Conservation (phyloP, 2,888 invertebrate species). For the Eupithecia dodoneata region DNA sequence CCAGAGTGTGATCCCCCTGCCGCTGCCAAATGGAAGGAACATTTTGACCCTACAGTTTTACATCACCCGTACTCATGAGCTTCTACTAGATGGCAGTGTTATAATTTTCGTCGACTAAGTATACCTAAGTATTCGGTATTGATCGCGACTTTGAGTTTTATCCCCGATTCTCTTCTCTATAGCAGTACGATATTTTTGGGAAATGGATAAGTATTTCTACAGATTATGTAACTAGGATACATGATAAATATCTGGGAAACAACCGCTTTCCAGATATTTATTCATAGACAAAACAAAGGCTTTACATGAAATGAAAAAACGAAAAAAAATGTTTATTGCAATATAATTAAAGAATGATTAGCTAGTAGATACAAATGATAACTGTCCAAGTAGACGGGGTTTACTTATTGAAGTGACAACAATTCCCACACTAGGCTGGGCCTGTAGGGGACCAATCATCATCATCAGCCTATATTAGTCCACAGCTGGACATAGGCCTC, state of each 20-base stretch:
- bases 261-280: too few species aligned
- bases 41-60: background rate
- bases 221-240: background rate
- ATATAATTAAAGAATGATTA: too few species aligned
- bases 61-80: background rate
- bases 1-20: background rate
- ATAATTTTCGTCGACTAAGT: background rate
- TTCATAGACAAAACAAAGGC: too few species aligned
- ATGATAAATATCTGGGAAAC: background rate
- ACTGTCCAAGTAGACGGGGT: too few species aligned
- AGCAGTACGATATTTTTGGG: background rate
- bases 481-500: too few species aligned
- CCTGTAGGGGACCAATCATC: too few species aligned
- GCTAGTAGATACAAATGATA: too few species aligned
- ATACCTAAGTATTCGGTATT: background rate
- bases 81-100: background rate
- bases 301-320: too few species aligned
- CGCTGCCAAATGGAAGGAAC: background rate
- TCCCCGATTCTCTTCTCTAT: background rate
- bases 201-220: background rate
- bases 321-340: too few species aligned
- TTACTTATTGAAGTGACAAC: too few species aligned
- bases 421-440: too few species aligned
- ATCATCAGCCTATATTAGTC: too few species aligned
- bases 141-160: background rate